These are phyloP conservation scores for Stegophylla sp. DNA, from an alignment of 2,888 invertebrate species.

Conservation along the genomic window DNA sequence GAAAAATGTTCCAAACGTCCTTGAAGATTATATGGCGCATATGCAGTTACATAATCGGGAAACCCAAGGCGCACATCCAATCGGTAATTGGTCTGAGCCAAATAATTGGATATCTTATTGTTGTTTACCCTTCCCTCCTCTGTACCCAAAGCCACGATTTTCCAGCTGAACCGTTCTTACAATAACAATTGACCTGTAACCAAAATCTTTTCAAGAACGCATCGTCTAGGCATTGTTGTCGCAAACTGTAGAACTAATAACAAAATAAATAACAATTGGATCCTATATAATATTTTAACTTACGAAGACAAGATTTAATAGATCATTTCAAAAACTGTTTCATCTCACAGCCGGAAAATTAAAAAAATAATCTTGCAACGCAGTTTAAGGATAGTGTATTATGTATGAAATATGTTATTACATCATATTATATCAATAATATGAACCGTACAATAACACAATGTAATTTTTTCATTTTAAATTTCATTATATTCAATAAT, in stretches of 20 bases:
- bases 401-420: slow-evolving; percentile 23
- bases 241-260: slow-evolving; percentile 48
- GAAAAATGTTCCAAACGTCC: slow-evolving; percentile 52
- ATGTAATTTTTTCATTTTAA: slow-evolving; percentile 19
- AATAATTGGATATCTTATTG: slow-evolving; percentile 57
- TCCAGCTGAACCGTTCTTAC: slow-evolving; percentile 57
- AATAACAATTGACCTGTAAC: slow-evolving; percentile 59
- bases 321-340: slow-evolving; percentile 37
- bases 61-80: slow-evolving; percentile 58
- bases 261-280: slow-evolving; percentile 52
- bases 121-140: slow-evolving; percentile 46
- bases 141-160: slow-evolving; percentile 34
- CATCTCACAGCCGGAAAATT: slow-evolving; percentile 51
- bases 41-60: slow-evolving; percentile 56
- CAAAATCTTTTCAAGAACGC: slow-evolving; percentile 47
- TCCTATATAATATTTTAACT: slow-evolving; percentile 6
- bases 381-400: slow-evolving; percentile 20
- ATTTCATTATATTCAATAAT: background rate
- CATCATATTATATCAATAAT: background rate
- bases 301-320: slow-evolving; percentile 24
- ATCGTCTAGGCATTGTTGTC: slow-evolving; percentile 37
- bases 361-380: slow-evolving; percentile 32
- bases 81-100: slow-evolving; percentile 57
- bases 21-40: slow-evolving; percentile 55
- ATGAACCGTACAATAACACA: slow-evolving; percentile 10